phyloP scores from a whole-genome alignment of 2,797 vertebrate genomes.

The Pampus argenteus region DNA sequence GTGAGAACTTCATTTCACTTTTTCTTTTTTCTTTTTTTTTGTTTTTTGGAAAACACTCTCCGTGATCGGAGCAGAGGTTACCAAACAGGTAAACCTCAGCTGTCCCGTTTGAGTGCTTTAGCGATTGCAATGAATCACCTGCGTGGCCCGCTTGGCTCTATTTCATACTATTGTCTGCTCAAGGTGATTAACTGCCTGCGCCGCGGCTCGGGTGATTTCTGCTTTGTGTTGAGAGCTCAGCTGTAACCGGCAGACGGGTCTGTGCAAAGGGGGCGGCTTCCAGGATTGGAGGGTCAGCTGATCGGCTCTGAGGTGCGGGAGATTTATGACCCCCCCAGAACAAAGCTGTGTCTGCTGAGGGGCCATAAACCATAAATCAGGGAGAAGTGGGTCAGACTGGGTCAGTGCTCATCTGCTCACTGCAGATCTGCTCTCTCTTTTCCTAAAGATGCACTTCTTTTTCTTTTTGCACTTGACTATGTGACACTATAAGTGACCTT shows the following conservation, averaged over 20 bases:
- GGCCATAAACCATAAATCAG: slow-evolving; percentile 83
- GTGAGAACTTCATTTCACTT: slow-evolving; percentile 52
- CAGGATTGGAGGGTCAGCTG: slow-evolving; percentile 74
- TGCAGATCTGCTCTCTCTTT: slow-evolving; percentile 61
- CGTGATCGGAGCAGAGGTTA: slow-evolving; percentile 20
- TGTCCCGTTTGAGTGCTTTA: slow-evolving; percentile 52
- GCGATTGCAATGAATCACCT: slow-evolving; percentile 42
- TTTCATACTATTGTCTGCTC: slow-evolving; percentile 66
- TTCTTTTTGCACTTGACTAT: slow-evolving; percentile 9
- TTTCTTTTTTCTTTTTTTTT: background rate
- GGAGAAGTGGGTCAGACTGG: slow-evolving; percentile 83
- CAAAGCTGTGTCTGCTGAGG: slow-evolving; percentile 81
- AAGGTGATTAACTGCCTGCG: slow-evolving; percentile 70
- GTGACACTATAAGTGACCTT: slow-evolving; percentile 32
- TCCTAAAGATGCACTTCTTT: slow-evolving; percentile 33
- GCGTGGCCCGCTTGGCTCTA: slow-evolving; percentile 44
- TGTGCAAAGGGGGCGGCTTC: slow-evolving; percentile 21
- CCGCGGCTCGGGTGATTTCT: slow-evolving; percentile 59
- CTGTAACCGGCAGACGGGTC: slow-evolving; percentile 46
- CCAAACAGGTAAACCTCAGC: slow-evolving; percentile 48
- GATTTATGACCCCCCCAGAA: slow-evolving; percentile 85
- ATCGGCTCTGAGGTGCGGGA: slow-evolving; percentile 74
- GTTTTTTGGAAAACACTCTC: background rate
- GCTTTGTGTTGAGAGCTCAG: slow-evolving; percentile 60
- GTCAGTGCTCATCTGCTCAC: slow-evolving; percentile 78